Base-by-base conservation (phyloP, 64 coral and sea anemone genomes). In the Hydrozoanthus tunicans region DNA sequence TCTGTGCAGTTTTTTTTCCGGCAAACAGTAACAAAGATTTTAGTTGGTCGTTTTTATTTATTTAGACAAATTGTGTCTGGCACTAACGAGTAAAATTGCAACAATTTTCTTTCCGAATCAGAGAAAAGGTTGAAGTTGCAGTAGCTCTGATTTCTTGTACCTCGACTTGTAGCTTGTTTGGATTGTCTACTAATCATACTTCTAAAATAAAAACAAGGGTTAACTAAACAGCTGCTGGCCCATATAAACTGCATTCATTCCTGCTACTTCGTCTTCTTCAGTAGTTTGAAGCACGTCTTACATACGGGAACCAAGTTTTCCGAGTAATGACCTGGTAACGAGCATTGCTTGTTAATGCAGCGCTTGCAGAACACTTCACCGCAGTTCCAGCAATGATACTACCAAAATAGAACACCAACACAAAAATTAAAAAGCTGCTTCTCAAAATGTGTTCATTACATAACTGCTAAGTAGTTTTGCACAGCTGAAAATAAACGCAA, bases 321-420 rank as follows among this genome's bases (percentile, higher is more conserved):
- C n/a, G 96, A 98, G 79, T 98, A 98, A 79, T 98, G 96, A 62
- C 93, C 94, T 32, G 96, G 96, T 70, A 98, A 90, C 4, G 96
- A 90, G 14, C 93, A 95, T 52, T 98, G 96, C 68, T 94, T 95
- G 26, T 91, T 94, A 23, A 95, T 95, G 55, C 96, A 98, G 54
- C 94, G 81, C 15, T 92, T 92, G 88, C 96, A 98, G 70, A 98
- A 98, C 78, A 98, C 96, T 81, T 98, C 86, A 12, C 96, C 96
- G 80, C 96, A 98, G 58, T 98, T 98, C 94, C 96, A 98, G 70
- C 96, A 98, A 63, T 98, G 96, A 26, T 98, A 98, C 96, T 98
- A 78, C 56, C 24, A 9, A 14, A 25, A 55, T 11, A 59, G 62
- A 15, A 66, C 6, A 85, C 27, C 20, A 4, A 27, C 5, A 62